Percentiles rank a stretch among this genome's conserved stretches.
Conservation (phyloP, 2,113 vertebrate genomes). For the Corydoras maculifer region DNA sequence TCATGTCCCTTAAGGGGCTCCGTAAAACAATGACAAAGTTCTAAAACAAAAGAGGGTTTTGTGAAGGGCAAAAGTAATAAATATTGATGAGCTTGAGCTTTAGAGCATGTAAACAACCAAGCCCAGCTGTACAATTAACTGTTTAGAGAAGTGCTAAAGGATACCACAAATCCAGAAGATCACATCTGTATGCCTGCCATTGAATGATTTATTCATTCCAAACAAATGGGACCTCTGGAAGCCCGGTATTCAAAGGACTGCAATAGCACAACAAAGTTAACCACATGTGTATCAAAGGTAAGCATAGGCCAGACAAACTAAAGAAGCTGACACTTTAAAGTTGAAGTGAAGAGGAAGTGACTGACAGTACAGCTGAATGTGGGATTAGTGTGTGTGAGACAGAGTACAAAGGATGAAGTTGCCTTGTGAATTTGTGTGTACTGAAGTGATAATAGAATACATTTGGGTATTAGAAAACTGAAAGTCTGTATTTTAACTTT, state of each 20-base stretch:
- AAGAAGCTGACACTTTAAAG: constrained; percentile 12
- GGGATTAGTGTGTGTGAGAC: background rate
- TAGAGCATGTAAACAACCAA: constrained; percentile 12
- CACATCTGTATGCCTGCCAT: constrained; percentile 27
- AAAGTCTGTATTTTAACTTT: no score
- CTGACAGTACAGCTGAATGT: constrained; percentile 15
- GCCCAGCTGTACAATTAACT: constrained; percentile 20
- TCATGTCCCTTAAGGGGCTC: no score
- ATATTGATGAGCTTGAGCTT: constrained; percentile 13
- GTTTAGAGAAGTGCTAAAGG: constrained; percentile 2
- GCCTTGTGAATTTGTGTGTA: background rate
- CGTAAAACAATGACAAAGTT: background rate
- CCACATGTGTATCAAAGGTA: constrained; percentile 59
- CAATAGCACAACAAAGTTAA: constrained; percentile 54
- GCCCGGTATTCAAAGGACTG: constrained; percentile 44
- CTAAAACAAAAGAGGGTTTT: constrained; percentile 13
- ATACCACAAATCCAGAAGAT: constrained; percentile 12
- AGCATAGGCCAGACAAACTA: constrained; percentile 52
- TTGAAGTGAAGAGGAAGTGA: constrained; percentile 29
- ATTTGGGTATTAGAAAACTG: no score
- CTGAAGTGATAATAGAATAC: no score
- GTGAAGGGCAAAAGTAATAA: constrained; percentile 8
- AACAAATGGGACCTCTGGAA: constrained; percentile 40
- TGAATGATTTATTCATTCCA: constrained; percentile 36
- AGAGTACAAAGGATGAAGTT: no score